These are phyloP conservation scores for Catagonus wagneri DNA, from an alignment of 2,113 vertebrate species.

Conservation along the genomic window DNA sequence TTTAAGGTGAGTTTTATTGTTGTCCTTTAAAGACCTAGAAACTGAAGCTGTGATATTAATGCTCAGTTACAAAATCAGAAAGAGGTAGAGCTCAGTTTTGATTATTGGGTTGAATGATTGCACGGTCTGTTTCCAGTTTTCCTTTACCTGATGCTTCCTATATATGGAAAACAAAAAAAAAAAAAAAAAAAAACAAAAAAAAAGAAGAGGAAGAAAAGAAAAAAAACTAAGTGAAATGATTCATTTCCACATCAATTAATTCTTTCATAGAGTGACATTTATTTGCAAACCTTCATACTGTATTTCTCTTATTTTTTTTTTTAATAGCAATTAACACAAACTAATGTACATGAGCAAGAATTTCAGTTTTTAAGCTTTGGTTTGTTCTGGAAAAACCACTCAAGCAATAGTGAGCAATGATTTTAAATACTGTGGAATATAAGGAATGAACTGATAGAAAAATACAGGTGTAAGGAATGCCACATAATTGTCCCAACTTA, in stretches of 20 bases:
- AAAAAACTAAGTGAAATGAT: background rate
- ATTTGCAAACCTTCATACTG: background rate
- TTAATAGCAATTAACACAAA: background rate
- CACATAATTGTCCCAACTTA: fast-evolving
- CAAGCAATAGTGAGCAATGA: background rate
- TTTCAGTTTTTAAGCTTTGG: background rate
- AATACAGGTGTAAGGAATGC: background rate
- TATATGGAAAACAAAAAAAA: background rate
- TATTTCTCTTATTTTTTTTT: background rate
- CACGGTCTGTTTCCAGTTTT: background rate
- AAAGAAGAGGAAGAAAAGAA: too few species aligned
- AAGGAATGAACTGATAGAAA: background rate
- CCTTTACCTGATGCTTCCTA: background rate
- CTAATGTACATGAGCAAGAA: background rate
- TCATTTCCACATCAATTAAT: background rate
- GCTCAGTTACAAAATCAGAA: background rate
- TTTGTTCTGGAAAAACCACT: background rate
- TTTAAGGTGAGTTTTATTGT: background rate
- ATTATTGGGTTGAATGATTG: background rate
- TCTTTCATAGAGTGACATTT: fast-evolving
- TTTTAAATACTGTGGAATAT: background rate
- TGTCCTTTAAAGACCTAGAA: background rate
- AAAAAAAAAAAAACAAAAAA: fast-evolving
- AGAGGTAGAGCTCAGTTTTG: background rate
- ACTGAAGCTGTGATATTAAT: background rate